Conservation (phyloP, 1,140 invertebrate species). For the Adoxophyes honmai region DNA sequence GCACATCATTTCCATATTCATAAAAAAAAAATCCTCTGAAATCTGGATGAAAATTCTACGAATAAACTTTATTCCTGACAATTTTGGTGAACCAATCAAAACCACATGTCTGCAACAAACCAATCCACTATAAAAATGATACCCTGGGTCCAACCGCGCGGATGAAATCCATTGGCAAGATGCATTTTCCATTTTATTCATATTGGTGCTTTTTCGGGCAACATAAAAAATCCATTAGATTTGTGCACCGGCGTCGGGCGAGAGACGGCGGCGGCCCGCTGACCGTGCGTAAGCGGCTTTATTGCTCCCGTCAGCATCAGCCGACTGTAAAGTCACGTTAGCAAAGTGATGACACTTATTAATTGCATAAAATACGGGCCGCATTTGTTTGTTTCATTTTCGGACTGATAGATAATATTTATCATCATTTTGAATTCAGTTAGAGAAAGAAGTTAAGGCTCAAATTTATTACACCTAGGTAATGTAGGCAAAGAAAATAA, state of each 20-base stretch:
- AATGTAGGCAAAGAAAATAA: no score
- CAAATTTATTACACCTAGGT: no score
- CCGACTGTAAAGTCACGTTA: conserved; percentile 16
- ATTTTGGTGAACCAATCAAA: neutral
- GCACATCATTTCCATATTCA: no score
- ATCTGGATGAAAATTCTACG: conserved; percentile 20
- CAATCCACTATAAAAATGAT: conserved; percentile 5
- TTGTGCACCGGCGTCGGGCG: conserved; percentile 36
- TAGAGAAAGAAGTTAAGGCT: no score
- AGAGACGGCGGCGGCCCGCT: conserved; percentile 19
- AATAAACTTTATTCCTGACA: conserved; percentile 27
- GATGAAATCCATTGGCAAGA: conserved; percentile 39
- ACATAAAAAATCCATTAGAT: conserved; percentile 59
- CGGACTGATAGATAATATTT: no score
- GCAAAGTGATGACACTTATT: neutral
- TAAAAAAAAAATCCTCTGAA: no score
- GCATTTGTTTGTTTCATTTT: no score
- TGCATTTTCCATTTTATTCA: conserved; percentile 45
- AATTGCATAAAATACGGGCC: neutral
- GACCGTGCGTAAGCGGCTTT: conserved; percentile 43
- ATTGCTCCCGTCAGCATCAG: conserved; percentile 23
- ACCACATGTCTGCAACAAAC: neutral
- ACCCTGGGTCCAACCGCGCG: conserved; percentile 7
- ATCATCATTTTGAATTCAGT: no score
- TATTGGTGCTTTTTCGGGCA: conserved; percentile 37